Base-by-base conservation (phyloP, 2,888 invertebrate species). In the Drymonia ruficornis region DNA sequence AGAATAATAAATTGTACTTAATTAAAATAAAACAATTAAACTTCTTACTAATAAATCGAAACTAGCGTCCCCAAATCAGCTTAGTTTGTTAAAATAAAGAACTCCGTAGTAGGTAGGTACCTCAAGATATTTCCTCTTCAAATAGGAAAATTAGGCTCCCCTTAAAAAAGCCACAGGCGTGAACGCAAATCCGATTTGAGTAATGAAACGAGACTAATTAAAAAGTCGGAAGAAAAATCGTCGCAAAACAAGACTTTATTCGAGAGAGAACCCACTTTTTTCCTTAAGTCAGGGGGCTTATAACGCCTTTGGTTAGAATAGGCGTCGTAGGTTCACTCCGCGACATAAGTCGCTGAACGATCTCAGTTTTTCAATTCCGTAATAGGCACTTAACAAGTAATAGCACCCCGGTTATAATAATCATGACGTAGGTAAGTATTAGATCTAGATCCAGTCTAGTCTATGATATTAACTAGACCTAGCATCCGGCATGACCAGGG, bases 111-210 rank as follows among this genome's bases (percentile, higher is more conserved):
- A n/a, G 31, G 31, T 34, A 11, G 36, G 36, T 0, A 11, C 9
- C 13, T 36, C 11, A 34, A 64, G 65, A 69, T 65, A 69, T 69
- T 75, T 75, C 47, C 55, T 59, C 59, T 59, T 58, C 48, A 56
- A 46, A 60, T 56, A 61, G 62, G 40, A 40, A 40, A 85, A 84
- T 84, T 85, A 85, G 82, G 76, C 76, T 73, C 76, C 75, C 78
- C 80, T 80, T 80, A 23, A 23, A 79, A 80, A 77, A 79, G 82
- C 80, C 81, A 74, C 78, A 75, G 83, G 80, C 82, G 84, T 71
- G 79, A 83, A 87, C 80, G 78, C 82, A 86, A 88, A 88, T 87
- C 87, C 79, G 86, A 87, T 88, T 87, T 84, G 78, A 82, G 82
- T 83, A 87, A 87, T 86, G 82, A 87, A 87, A 87, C 76, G 80